phyloP scores from a whole-genome alignment of 2,797 vertebrate species.

The Pseudochromis fuscus region DNA sequence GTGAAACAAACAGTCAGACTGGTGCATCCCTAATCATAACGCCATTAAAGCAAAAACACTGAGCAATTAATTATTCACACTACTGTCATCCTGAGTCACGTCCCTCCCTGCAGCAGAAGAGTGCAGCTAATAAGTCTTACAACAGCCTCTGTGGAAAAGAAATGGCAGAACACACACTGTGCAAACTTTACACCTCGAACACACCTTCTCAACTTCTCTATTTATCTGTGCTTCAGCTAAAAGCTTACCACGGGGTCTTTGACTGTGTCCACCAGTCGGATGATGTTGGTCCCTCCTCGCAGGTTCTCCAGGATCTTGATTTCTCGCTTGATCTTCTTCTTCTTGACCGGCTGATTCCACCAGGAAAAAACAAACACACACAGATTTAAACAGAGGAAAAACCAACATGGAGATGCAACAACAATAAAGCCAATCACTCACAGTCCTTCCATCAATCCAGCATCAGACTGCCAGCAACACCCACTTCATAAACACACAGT shows the following conservation, averaged over 20 bases:
- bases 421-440: too few relatives aligned
- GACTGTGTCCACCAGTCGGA: constrained; percentile 97
- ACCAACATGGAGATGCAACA: too few relatives aligned
- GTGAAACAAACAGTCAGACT: not conserved
- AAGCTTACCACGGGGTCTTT: constrained; percentile 95
- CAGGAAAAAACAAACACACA: not conserved
- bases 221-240: too few relatives aligned
- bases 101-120: not conserved
- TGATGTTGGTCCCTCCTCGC: constrained; percentile 98
- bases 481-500: too few relatives aligned
- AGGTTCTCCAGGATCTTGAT: constrained; percentile 99
- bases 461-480: too few relatives aligned
- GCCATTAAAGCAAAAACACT: not conserved
- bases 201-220: too few relatives aligned
- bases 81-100: too few relatives aligned
- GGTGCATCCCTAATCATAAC: not conserved
- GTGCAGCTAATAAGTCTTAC: too few relatives aligned
- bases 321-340: constrained; percentile 99
- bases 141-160: too few relatives aligned
- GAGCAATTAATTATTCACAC: not conserved
- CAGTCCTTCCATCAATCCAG: too few relatives aligned
- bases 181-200: too few relatives aligned
- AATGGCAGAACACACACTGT: not conserved
- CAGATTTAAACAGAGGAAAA: not conserved
- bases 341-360: constrained; percentile 93